phyloP scores from a whole-genome alignment of 2,888 invertebrate genomes.

The Taphrorychus bicolor region DNA sequence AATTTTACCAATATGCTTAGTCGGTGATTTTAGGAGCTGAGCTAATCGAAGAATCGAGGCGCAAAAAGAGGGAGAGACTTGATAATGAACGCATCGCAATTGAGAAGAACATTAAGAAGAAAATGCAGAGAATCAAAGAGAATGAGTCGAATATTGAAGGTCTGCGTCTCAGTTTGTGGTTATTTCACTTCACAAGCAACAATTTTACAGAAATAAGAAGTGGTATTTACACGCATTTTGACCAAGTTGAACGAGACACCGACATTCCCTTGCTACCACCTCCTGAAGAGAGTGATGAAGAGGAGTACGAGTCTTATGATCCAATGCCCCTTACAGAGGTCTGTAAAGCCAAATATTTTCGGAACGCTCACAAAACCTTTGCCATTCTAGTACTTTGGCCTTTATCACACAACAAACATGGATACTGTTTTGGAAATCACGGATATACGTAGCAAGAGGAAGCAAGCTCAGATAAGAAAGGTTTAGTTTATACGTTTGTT shows the following conservation, averaged over 20 bases:
- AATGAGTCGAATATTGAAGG: conserved; percentile 23
- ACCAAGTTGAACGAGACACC: conserved; percentile 16
- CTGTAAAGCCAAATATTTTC: not conserved
- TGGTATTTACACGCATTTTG: conserved; percentile 27
- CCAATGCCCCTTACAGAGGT: conserved; percentile 31
- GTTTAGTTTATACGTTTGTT: not conserved
- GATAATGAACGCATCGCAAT: conserved; percentile 13
- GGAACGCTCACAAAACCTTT: too few relatives aligned
- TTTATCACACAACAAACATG: not conserved
- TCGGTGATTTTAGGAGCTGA: conserved; percentile 31
- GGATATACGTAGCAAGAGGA: not conserved
- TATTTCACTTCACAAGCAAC: not conserved
- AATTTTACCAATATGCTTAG: too few relatives aligned
- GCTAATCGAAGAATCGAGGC: conserved; percentile 19
- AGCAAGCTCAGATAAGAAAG: not conserved
- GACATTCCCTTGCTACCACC: conserved; percentile 26
- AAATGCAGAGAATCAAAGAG: conserved; percentile 11
- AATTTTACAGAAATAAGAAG: conserved; percentile 14
- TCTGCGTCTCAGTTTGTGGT: not conserved
- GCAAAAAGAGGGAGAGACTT: not conserved
- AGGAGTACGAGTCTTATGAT: conserved; percentile 18
- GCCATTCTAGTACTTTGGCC: conserved; percentile 17
- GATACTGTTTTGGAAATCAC: conserved; percentile 10
- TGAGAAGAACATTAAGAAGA: conserved; percentile 22
- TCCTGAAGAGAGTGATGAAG: not conserved